These are phyloP conservation scores for rat (Rattus norvegicus) DNA, from an alignment of 2,113 vertebrate genomes.

Conservation along the genomic window DNA sequence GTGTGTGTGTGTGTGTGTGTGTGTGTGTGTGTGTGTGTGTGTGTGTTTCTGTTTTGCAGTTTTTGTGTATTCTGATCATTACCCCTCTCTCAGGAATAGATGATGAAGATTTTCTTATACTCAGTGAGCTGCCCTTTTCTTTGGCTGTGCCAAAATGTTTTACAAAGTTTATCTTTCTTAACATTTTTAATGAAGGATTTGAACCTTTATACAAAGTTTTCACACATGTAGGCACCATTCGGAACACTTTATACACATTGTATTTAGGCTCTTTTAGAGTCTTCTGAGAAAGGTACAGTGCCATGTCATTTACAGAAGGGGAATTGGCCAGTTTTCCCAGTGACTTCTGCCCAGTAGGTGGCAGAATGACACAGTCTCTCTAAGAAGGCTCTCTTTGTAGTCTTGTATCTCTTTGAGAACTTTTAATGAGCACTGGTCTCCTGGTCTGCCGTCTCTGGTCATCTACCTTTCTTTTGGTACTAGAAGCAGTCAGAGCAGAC, in stretches of 20 bases:
- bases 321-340: rapidly evolving
- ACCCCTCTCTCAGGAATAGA: background rate
- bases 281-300: background rate
- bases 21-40: too few species aligned
- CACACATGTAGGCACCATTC: background rate
- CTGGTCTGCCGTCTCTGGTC: background rate
- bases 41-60: background rate
- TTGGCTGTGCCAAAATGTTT: background rate
- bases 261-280: background rate
- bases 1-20: too few species aligned
- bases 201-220: background rate
- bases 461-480: background rate
- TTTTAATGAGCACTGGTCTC: background rate
- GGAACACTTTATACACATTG: background rate
- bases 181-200: background rate
- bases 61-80: background rate
- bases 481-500: background rate
- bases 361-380: background rate
- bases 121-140: background rate
- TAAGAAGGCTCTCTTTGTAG: background rate
- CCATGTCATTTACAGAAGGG: background rate
- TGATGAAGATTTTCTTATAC: background rate
- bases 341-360: background rate
- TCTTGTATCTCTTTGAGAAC: background rate
- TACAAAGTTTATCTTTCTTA: background rate